phyloP scores from a whole-genome alignment of 1,140 invertebrate genomes.

The Coenobita brevimanus region DNA sequence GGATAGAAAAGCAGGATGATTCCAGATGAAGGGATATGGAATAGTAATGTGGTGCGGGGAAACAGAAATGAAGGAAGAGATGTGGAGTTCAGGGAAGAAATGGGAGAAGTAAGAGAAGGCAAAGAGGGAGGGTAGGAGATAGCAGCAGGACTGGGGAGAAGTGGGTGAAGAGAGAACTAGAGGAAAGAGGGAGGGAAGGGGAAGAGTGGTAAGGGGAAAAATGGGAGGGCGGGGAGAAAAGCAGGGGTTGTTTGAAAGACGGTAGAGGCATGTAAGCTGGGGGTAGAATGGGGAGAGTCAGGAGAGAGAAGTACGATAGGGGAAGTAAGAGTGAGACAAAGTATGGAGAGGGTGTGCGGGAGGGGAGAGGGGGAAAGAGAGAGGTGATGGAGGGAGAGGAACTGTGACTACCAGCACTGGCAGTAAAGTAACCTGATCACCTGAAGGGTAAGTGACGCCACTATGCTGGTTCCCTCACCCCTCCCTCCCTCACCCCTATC shows the following conservation, averaged over 20 bases:
- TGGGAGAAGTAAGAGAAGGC: not conserved
- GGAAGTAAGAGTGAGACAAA: too few relatives aligned
- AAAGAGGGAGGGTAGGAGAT: not conserved
- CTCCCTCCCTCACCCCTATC: not conserved
- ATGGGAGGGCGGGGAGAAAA: not conserved
- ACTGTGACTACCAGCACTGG: too few relatives aligned
- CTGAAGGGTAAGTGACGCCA: not conserved
- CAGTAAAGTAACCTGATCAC: too few relatives aligned
- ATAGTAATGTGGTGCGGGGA: too few relatives aligned
- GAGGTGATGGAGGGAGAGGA: too few relatives aligned
- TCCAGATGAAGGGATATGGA: too few relatives aligned
- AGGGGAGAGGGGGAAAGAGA: too few relatives aligned
- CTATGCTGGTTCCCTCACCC: not conserved
- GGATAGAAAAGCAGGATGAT: too few relatives aligned
- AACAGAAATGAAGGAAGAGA: too few relatives aligned
- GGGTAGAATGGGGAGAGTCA: not conserved
- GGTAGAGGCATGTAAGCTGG: not conserved
- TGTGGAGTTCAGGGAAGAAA: not conserved
- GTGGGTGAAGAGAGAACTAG: not conserved
- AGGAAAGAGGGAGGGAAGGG: conserved; percentile 8
- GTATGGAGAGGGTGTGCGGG: too few relatives aligned
- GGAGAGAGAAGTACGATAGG: not conserved
- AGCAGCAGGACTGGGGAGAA: not conserved
- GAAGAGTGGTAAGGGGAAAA: not conserved
- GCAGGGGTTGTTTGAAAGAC: not conserved